A percentile compares a stretch with the other conserved stretches of the same genome.
Conservation (phyloP, 37 sponge, comb jelly and placozoan genomes). For the Geodia barretti region DNA sequence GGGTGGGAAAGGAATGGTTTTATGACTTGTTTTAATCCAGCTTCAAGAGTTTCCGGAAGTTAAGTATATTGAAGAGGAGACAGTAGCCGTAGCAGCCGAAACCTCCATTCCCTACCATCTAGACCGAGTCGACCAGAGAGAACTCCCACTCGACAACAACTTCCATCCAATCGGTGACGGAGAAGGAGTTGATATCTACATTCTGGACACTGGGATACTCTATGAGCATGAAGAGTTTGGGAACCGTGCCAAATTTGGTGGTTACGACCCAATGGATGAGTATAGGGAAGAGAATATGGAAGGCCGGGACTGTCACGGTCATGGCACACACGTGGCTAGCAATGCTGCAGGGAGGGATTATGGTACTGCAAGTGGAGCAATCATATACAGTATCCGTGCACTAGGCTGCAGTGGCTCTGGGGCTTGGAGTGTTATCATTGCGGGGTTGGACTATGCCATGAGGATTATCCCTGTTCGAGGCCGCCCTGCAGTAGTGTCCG, state of each 20-base stretch:
- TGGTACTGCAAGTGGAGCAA: constrained; percentile 49
- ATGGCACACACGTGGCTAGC: constrained; percentile 78
- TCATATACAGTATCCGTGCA: constrained; percentile 56
- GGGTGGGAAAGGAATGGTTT: too few species aligned
- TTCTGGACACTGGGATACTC: constrained; percentile 52
- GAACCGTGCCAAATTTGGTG: constrained; percentile 25
- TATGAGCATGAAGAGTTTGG: constrained; percentile 45
- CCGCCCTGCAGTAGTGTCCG: constrained; percentile 54
- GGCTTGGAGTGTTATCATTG: constrained; percentile 38
- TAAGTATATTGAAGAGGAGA: constrained; percentile 57
- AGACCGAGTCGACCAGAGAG: constrained; percentile 54
- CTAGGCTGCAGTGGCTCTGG: constrained; percentile 54
- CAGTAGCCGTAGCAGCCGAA: background rate
- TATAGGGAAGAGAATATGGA: background rate
- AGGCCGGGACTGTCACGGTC: constrained; percentile 69
- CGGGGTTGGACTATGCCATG: constrained; percentile 46
- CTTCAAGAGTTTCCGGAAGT: constrained; percentile 40
- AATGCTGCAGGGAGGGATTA: constrained; percentile 50
- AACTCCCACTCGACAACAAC: constrained; percentile 6
- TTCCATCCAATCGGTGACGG: constrained; percentile 45
- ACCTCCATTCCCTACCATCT: constrained; percentile 38
- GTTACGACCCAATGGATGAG: constrained; percentile 44
- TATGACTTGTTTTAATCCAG: too few species aligned
- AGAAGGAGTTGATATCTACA: constrained; percentile 57
- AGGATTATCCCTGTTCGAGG: background rate